Percentiles rank a stretch among this genome's conserved stretches.
phyloP scores from a whole-genome alignment of 2,797 vertebrate genomes.

The Trachops cirrhosus region DNA sequence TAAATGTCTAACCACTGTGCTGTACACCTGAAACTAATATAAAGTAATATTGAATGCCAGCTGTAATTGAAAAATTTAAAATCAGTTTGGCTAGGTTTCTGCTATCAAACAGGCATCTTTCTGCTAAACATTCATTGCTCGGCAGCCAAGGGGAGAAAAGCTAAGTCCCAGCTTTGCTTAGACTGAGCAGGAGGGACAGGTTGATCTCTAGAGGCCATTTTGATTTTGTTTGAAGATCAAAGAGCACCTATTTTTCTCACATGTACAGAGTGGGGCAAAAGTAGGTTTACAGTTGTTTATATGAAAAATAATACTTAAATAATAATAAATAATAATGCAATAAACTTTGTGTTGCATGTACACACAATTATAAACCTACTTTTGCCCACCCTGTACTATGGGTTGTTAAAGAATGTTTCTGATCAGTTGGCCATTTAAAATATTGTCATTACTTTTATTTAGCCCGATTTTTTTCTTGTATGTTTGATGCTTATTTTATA shows the following conservation, averaged over 20 bases:
- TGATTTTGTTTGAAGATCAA: conserved; percentile 33
- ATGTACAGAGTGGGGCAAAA: neutral
- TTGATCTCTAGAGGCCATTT: conserved; percentile 15
- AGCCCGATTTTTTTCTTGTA: neutral
- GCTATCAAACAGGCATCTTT: neutral
- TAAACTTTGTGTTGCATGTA: neutral
- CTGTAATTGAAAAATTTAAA: neutral
- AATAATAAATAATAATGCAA: neutral
- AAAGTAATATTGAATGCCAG: neutral
- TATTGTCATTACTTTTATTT: neutral
- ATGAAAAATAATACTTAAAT: neutral
- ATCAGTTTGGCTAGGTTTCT: conserved; percentile 32
- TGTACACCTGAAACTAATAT: neutral
- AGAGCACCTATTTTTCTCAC: neutral
- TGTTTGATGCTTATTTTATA: conserved; percentile 27
- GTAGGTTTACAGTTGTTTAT: neutral
- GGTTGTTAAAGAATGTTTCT: conserved; percentile 23
- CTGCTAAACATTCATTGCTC: conserved; percentile 18
- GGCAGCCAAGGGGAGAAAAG: neutral
- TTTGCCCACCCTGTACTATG: neutral
- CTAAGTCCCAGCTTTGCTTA: conserved; percentile 29
- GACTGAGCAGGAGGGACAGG: neutral
- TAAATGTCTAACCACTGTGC: neutral
- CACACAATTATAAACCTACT: neutral
- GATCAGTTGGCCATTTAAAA: conserved; percentile 7